Evolutionary conservation across 1,140 invertebrate genomes (phyloP), one percentile per base, ranked within the genome.

Genomic region (Doryteuthis pealeii): DNA sequence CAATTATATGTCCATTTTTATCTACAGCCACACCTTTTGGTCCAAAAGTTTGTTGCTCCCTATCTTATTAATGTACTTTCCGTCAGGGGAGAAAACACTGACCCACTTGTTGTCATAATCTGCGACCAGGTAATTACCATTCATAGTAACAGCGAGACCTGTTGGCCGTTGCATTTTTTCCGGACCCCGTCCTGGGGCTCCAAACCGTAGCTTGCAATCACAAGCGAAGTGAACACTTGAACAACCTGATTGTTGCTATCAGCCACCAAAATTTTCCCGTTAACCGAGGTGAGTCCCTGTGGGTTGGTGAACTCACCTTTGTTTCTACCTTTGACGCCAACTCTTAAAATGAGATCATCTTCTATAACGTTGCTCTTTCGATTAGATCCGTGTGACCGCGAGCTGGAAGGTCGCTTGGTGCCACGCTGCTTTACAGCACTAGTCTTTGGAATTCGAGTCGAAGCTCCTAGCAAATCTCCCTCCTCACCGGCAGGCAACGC

Each of bases 31-130:
- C 80, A 14, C 90, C 90, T 78, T 91, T 91, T 22, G 90, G 90
- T 71, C 87, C n/a, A 90, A 79, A 28, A 91, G 85, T 80, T 90
- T 90, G 70, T 90, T 90, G 71, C 88, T 86, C 12, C 91, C 90
- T 65, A 91, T 87, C 75, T 90, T 85, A 72, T 85, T 89, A 43
- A 91, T 81, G 81, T 90, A 91, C 80, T 91, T 90, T 22, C 91
- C 91, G 75, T 89, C 89, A 1, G 87, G 87, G 72, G 88, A 87
- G 82, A 89, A 91, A 22, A 91, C 86, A 78, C 89, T 90, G 49
- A 91, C 86, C 89, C 90, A 91, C 80, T 90, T 90, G 78, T 91
- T 91, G 77, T 91, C 91, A 80, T 91, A 91, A 77, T 91, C 91
- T 10, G 90, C 89, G 1, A 91, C 87, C n/a, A 90, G 84, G 79